Evolutionary conservation across 1,140 invertebrate species (phyloP).

Genomic region (Coelopa frigida): DNA sequence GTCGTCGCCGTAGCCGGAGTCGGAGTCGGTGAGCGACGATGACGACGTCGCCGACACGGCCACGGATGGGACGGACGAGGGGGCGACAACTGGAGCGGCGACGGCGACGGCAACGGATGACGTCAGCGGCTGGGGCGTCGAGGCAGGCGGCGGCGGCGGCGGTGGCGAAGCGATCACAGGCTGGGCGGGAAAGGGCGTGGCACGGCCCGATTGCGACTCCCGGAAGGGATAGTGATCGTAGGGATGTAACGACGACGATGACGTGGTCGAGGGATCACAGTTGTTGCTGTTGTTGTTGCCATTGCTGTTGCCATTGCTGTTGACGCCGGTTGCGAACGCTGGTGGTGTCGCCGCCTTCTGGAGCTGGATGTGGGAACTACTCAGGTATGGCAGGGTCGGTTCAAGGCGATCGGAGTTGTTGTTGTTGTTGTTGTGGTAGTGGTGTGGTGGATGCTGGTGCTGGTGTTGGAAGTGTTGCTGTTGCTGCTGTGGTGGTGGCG

Average conservation of each 20-base stretch:
- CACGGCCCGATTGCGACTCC: constrained; percentile 49
- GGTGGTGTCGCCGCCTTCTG: constrained; percentile 1
- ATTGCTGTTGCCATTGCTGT: not conserved
- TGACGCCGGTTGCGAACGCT: not conserved
- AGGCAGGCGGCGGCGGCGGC: constrained; percentile 10
- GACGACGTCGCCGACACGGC: not conserved
- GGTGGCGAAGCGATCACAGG: constrained; percentile 14
- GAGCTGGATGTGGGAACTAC: not conserved
- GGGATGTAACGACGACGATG: constrained; percentile 39
- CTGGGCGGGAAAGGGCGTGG: constrained; percentile 54
- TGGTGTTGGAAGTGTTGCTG: constrained; percentile 10
- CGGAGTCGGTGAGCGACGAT: constrained; percentile 50
- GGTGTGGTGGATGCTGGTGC: not conserved
- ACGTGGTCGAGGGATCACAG: constrained; percentile 10
- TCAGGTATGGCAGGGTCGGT: not conserved
- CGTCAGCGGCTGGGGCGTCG: constrained; percentile 23
- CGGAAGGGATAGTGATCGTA: constrained; percentile 49
- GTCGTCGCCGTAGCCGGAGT: constrained; percentile 71
- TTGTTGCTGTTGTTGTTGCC: constrained; percentile 8
- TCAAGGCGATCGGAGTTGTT: constrained; percentile 7
- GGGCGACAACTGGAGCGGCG: constrained; percentile 12
- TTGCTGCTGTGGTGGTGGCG: constrained; percentile 17
- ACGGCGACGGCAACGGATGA: constrained; percentile 8
- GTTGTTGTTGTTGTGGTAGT: constrained; percentile 3
- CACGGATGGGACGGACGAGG: constrained; percentile 1